Base-by-base conservation (phyloP, 2,797 vertebrate genomes). In the Anguilla obscura region DNA sequence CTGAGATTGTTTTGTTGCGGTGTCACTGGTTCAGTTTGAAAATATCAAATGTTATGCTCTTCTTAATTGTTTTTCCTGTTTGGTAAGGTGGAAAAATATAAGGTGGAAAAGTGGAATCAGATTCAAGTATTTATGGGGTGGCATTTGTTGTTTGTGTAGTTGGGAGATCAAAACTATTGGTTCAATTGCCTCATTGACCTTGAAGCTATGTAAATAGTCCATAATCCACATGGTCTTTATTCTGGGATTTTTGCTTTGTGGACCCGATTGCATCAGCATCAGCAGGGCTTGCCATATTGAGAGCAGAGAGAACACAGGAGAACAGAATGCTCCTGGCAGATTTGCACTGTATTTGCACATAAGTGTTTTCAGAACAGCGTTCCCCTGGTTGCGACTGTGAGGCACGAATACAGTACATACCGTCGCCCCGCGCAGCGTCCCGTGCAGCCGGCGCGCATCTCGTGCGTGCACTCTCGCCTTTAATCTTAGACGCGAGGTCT, bases 341-440 rank as follows among this genome's bases (percentile, higher is more conserved):
- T 85, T 89, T 86, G 90, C 92, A 90, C 91, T 94, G 93, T 93
- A 30, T 82, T 82, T 85, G 27, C 18, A n/a, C 45, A 91, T 92
- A 93, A 93, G 91, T 92, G 88, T 90, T 94, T 89, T 90, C 90
- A 88, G 91, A 33, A 82, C 40, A 89, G 91, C 89, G 88, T 74
- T 88, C 90, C 89, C 86, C 18, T 52, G 63, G 58, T 48, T 91
- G 89, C 91, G 71, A 90, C 92, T 92, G 90, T 88, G 88, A 90
- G 90, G 91, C 93, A 92, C 91, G 88, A 93, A 92, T 93, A 90
- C 91, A 93, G 92, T 89, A 92, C 92, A 92, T 92, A 93, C 91
- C 93, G 90, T 91, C 84, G 86, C 90, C 79, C 85, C 24, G 88
- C 9, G 45, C 45, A 3, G 50, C 45, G 45, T 82, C 7, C 45